Evolutionary conservation across 2,797 vertebrate genomes (phyloP).

Genomic region (Moxostoma hubbsi): DNA sequence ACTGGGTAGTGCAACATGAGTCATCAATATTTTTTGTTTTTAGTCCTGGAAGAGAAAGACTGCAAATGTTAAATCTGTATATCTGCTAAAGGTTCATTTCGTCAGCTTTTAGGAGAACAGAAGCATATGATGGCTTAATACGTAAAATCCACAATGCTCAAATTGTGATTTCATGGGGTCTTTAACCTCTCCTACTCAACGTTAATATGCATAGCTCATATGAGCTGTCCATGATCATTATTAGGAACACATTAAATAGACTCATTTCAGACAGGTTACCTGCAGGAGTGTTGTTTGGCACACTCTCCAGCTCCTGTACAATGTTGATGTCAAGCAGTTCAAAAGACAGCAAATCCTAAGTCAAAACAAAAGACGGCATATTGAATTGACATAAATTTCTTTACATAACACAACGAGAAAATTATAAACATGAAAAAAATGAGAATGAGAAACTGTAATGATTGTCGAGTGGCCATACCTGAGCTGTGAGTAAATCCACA

Average conservation of each 20-base stretch:
- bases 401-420: background rate
- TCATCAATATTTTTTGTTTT: too few species aligned
- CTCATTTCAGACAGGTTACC: slow-evolving; percentile 76
- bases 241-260: background rate
- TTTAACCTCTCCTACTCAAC: background rate
- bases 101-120: too few species aligned
- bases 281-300: slow-evolving; percentile 91
- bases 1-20: too few species aligned
- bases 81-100: too few species aligned
- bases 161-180: too few species aligned
- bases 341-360: slow-evolving; percentile 93
- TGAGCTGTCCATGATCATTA: background rate
- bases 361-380: slow-evolving; percentile 6
- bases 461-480: slow-evolving; percentile 74
- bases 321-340: slow-evolving; percentile 97
- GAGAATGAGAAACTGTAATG: background rate
- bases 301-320: slow-evolving; percentile 92
- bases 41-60: too few species aligned
- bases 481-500: slow-evolving; percentile 95
- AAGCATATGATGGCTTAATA: too few species aligned
- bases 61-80: too few species aligned
- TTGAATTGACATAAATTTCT: background rate
- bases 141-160: too few species aligned
- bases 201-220: background rate
- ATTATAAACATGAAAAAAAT: background rate